Conservation (phyloP, 1,140 invertebrate genomes). For the Hetaerina americana region DNA sequence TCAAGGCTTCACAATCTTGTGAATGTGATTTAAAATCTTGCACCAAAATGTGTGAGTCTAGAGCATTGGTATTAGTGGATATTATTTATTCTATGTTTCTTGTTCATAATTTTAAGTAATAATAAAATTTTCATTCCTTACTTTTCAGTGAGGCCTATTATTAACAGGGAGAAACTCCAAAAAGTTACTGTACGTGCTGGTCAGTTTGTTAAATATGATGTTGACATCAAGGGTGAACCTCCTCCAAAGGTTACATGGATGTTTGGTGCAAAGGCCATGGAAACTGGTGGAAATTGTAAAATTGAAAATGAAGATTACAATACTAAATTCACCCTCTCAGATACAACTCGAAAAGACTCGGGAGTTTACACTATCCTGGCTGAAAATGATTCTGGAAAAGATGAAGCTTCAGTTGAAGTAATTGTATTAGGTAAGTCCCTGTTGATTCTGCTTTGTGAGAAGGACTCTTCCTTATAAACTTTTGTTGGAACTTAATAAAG, state of each 20-base stretch:
- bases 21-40: too few relatives aligned
- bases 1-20: too few relatives aligned
- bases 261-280: constrained; percentile 52
- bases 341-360: constrained; percentile 66
- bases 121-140: constrained; percentile 11
- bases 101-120: constrained; percentile 12
- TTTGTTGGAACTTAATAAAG: too few relatives aligned
- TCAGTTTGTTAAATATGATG: constrained; percentile 79
- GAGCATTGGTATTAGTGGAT: too few relatives aligned
- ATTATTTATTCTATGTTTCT: constrained; percentile 7
- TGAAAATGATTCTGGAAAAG: constrained; percentile 82
- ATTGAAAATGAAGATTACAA: constrained; percentile 91
- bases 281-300: constrained; percentile 44
- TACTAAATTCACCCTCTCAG: constrained; percentile 69
- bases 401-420: constrained; percentile 90
- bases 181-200: constrained; percentile 82
- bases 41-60: too few relatives aligned
- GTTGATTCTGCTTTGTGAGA: neutral
- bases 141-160: constrained; percentile 68
- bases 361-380: constrained; percentile 87
- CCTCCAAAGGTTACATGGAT: constrained; percentile 86
- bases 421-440: constrained; percentile 60
- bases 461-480: neutral
- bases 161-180: constrained; percentile 83
- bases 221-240: constrained; percentile 91